Base-by-base conservation (phyloP, 2,113 vertebrate species). In the Pelobates fuscus region DNA sequence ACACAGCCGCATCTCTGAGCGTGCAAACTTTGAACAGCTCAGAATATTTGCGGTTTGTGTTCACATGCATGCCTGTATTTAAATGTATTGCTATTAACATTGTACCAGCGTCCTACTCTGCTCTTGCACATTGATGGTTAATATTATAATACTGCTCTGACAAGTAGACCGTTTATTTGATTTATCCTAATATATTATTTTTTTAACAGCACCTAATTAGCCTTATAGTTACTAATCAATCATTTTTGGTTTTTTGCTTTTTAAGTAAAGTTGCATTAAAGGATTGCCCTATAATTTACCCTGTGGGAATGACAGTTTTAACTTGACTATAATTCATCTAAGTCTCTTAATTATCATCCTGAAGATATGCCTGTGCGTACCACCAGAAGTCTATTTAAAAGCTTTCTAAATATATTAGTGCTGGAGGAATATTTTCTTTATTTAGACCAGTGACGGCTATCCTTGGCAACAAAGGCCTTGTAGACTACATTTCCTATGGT, bases 141-240 rank as follows among this genome's bases (percentile, higher is more conserved):
- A 63, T 37, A 63, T 15, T 20, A 63, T 63, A 11, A 32, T 37
- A 63, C 52, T 23, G 52, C 21, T 55, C 44, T 55, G 52, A 55
- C 52, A 55, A 11, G 8, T 11, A 21, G 18, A 55, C 8, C 52
- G 21, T 55, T 55, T 17, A 20, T 23, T 23, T 55, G 52, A 55
- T 55, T 55, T 55, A 55, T 55, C 20, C 7, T 20, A 55, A 55
- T 55, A 55, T 17, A 23, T 55, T 55, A 17, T 49, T 49, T 49
- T 49, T 49, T 18, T 61, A 61, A 29, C 25, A 30, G 59, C 27
- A 30, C 29, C 29, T 37, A 63, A 37, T 63, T 20, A 20, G 18
- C 29, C 29, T 37, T 29, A 21, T 17, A 37, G 27, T 63, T 37
- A 63, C n/a, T 14, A 15, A 63, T 63, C n/a, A n/a, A 63, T 63